A percentile compares a stretch with the other conserved stretches of the same genome.
Conservation (phyloP, 2,797 vertebrate species). For the Sebastes vulpes region DNA sequence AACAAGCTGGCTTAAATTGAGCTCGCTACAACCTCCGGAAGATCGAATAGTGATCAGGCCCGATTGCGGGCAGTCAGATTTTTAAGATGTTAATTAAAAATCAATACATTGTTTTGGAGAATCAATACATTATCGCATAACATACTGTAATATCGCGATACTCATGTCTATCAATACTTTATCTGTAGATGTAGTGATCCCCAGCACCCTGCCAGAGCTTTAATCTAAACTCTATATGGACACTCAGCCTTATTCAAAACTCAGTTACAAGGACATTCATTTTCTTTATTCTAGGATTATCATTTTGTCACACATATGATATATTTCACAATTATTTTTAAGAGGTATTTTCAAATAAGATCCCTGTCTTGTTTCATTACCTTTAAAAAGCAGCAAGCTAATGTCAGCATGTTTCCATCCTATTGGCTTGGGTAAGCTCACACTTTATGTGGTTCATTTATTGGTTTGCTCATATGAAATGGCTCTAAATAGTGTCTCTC, state of each 20-base stretch:
- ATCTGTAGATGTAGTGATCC: too few species aligned
- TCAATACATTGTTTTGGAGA: too few species aligned
- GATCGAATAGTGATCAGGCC: too few species aligned
- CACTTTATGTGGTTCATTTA: constrained; percentile 9
- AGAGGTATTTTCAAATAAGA: not conserved
- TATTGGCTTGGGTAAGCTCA: not conserved
- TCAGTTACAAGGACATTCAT: not conserved
- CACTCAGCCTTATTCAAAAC: not conserved
- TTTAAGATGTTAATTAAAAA: too few species aligned
- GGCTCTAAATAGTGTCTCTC: not conserved
- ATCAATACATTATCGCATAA: too few species aligned
- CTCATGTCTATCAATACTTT: too few species aligned
- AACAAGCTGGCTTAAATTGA: too few species aligned
- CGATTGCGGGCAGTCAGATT: too few species aligned
- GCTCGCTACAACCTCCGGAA: too few species aligned
- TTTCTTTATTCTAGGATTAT: not conserved
- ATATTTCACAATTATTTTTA: not conserved
- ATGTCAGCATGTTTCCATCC: not conserved
- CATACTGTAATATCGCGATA: too few species aligned
- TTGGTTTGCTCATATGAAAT: not conserved
- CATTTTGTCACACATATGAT: not conserved
- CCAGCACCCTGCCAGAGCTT: too few species aligned
- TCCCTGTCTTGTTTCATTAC: not conserved
- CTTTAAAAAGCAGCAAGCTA: not conserved
- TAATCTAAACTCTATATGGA: too few species aligned